Percentiles rank a stretch among this genome's conserved stretches.
phyloP scores from a whole-genome alignment of 2,888 invertebrate species.

The Agrypnus murinus region DNA sequence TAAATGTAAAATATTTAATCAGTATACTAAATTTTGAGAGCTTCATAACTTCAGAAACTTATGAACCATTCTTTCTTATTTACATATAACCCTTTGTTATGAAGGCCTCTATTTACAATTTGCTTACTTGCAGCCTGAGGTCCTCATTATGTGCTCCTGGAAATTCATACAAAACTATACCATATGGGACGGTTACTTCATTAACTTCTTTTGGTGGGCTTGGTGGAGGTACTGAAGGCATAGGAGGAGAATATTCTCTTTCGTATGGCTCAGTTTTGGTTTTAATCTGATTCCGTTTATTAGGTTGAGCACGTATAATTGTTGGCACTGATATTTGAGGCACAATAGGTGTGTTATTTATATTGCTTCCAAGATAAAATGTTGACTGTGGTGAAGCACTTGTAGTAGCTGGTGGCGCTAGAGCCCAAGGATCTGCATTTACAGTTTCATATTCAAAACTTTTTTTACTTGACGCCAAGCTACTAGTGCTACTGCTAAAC shows the following conservation, averaged over 20 bases:
- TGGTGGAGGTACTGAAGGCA: conserved; percentile 87
- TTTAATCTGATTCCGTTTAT: conserved; percentile 42
- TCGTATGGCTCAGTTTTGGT: conserved; percentile 64
- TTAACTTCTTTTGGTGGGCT: conserved; percentile 77
- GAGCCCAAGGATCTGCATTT: conserved; percentile 68
- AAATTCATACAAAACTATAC: conserved; percentile 87
- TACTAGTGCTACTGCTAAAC: conserved; percentile 71
- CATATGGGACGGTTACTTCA: conserved; percentile 77
- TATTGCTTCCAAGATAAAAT: conserved; percentile 34
- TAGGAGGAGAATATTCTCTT: conserved; percentile 79
- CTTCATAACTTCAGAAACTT: too few species aligned
- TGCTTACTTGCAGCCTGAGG: conserved; percentile 85
- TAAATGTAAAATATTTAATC: too few species aligned
- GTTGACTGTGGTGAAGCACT: conserved; percentile 41
- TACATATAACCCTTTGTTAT: too few species aligned
- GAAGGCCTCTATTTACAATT: too few species aligned
- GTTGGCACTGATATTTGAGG: conserved; percentile 74
- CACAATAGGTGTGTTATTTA: background rate
- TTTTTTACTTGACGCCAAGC: conserved; percentile 83
- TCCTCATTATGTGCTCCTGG: conserved; percentile 84
- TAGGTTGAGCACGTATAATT: conserved; percentile 81
- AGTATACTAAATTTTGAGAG: too few species aligned
- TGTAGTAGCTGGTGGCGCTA: background rate
- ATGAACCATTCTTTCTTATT: too few species aligned
- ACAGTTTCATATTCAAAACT: conserved; percentile 82